Conservation (phyloP, 2,888 invertebrate species). For the Drosophila melanosoma region DNA sequence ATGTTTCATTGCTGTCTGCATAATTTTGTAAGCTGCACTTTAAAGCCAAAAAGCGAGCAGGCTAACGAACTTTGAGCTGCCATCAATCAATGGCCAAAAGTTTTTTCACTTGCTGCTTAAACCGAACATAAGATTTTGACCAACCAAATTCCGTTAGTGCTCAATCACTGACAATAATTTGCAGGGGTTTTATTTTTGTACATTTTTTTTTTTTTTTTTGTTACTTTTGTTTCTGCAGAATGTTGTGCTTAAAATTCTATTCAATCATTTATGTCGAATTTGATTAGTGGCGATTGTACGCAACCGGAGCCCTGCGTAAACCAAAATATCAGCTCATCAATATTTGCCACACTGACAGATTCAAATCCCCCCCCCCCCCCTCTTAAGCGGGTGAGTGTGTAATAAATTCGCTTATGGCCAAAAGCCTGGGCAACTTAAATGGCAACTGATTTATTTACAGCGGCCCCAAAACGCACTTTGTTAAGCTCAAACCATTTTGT, state of each 20-base stretch:
- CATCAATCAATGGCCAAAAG: conserved; percentile 62
- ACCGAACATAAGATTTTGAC: conserved; percentile 47
- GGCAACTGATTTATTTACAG: conserved; percentile 74
- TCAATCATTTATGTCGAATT: conserved; percentile 80
- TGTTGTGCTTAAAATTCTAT: conserved; percentile 74
- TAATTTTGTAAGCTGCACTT: conserved; percentile 27
- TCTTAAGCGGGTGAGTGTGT: conserved; percentile 52
- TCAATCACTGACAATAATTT: conserved; percentile 74
- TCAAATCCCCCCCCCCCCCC: background rate
- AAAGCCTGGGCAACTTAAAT: conserved; percentile 72
- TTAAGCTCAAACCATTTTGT: conserved; percentile 78
- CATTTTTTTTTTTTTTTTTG: background rate
- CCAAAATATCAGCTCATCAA: conserved; percentile 61
- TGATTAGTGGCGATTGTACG: conserved; percentile 65
- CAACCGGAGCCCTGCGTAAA: conserved; percentile 48
- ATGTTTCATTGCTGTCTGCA: conserved; percentile 9
- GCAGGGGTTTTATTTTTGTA: background rate
- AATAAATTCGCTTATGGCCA: conserved; percentile 75
- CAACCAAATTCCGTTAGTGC: conserved; percentile 33
- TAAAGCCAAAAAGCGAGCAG: conserved; percentile 25
- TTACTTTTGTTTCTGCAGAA: conserved; percentile 36
- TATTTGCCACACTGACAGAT: conserved; percentile 46
- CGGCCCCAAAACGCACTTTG: conserved; percentile 50
- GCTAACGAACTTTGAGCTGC: conserved; percentile 59
- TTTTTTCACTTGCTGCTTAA: conserved; percentile 55